Evolutionary conservation across 1,140 invertebrate genomes (phyloP).

Genomic region (Diorhabda elongata): DNA sequence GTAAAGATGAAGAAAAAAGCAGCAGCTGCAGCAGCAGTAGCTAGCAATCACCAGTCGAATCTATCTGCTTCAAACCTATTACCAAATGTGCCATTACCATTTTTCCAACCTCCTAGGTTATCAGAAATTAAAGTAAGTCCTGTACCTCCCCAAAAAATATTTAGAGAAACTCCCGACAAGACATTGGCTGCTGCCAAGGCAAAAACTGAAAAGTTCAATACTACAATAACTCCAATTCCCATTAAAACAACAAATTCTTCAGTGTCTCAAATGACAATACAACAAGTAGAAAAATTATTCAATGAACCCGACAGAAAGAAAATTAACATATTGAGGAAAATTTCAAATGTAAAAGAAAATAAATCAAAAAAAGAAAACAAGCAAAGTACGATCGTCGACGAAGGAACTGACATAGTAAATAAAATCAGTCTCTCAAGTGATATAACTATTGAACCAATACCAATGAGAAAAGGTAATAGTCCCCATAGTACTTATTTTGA

Average conservation of each 20-base stretch:
- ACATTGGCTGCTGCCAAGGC: conserved; percentile 47
- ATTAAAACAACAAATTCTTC: conserved; percentile 35
- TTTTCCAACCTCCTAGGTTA: not conserved
- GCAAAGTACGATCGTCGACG: conserved; percentile 51
- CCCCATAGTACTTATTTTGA: conserved; percentile 46
- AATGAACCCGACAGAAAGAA: conserved; percentile 78
- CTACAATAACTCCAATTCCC: conserved; percentile 41
- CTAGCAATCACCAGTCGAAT: not conserved
- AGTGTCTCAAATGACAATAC: conserved; percentile 12
- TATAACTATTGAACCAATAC: conserved; percentile 45
- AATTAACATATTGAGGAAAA: conserved; percentile 81
- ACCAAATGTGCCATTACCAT: not conserved
- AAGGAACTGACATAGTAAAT: conserved; percentile 37
- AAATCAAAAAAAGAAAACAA: conserved; percentile 51
- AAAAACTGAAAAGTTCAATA: conserved; percentile 51
- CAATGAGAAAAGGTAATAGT: conserved; percentile 22
- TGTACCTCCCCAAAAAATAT: conserved; percentile 7
- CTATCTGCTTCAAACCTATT: not conserved
- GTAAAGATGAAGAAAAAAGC: conserved; percentile 51
- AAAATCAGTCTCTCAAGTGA: conserved; percentile 45
- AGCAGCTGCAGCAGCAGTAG: conserved; percentile 31
- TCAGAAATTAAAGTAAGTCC: conserved; percentile 8
- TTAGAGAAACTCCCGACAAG: conserved; percentile 43
- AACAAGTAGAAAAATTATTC: conserved; percentile 62
- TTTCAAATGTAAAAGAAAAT: conserved; percentile 67